A percentile compares a stretch with the other conserved stretches of the same genome.
These are phyloP conservation scores for Ecdyonurus torrentis DNA, from an alignment of 2,888 invertebrate species.

Conservation along the genomic window DNA sequence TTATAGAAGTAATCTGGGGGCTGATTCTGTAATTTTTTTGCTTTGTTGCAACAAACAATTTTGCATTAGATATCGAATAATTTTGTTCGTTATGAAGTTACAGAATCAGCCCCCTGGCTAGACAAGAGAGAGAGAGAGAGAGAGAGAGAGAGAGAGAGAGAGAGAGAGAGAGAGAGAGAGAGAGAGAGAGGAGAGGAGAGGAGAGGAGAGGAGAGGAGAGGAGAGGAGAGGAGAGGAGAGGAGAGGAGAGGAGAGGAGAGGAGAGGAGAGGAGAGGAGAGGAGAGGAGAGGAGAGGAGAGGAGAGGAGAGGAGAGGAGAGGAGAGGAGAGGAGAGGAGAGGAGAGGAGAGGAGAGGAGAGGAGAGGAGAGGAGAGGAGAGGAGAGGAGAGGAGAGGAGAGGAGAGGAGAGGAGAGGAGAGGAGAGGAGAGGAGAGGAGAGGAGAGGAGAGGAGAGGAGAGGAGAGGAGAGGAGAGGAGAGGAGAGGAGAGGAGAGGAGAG, in stretches of 20 bases:
- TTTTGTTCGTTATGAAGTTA: too few relatives aligned
- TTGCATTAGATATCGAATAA: background rate
- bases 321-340: background rate
- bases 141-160: conserved; percentile 2
- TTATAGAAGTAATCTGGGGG: too few relatives aligned
- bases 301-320: conserved; percentile 2
- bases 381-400: background rate
- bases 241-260: background rate
- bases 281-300: background rate
- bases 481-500: too few relatives aligned
- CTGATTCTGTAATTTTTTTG: too few relatives aligned
- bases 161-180: conserved; percentile 5
- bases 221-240: background rate
- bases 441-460: too few relatives aligned
- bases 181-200: background rate
- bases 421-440: too few relatives aligned
- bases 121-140: background rate
- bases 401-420: too few relatives aligned
- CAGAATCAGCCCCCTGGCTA: background rate
- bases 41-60: too few relatives aligned
- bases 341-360: background rate
- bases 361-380: conserved; percentile 5
- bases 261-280: background rate
- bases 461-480: too few relatives aligned
- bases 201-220: background rate